These are phyloP conservation scores for Synaphobranchus kaupii DNA, from an alignment of 2,797 vertebrate species.

Conservation along the genomic window DNA sequence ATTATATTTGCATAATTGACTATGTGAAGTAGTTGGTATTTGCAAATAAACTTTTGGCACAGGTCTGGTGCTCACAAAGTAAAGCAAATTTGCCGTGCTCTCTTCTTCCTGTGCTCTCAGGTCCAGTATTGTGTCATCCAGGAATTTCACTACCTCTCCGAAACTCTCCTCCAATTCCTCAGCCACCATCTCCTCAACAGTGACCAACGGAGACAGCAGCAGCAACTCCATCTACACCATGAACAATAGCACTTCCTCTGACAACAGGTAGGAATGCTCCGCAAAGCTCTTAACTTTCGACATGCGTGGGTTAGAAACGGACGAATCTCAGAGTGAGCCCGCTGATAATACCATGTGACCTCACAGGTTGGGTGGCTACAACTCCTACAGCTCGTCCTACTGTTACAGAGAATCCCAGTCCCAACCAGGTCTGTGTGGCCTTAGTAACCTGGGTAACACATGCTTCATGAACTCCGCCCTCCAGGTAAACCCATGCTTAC, in stretches of 20 bases:
- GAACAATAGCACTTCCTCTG: slow-evolving; percentile 84
- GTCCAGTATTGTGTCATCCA: slow-evolving; percentile 87
- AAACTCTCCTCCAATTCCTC: slow-evolving; percentile 89
- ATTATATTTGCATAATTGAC: too few relatives aligned
- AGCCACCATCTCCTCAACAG: slow-evolving; percentile 84
- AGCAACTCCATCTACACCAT: slow-evolving; percentile 84
- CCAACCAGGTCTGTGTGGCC: slow-evolving; percentile 93
- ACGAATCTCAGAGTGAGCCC: background rate
- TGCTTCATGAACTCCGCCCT: slow-evolving; percentile 99
- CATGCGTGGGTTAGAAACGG: background rate
- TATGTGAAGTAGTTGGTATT: too few relatives aligned
- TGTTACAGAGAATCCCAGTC: slow-evolving; percentile 87
- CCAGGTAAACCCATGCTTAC: slow-evolving; percentile 74
- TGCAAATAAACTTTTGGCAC: too few relatives aligned
- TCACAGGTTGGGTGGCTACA: slow-evolving; percentile 83
- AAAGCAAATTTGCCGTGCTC: background rate
- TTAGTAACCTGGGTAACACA: slow-evolving; percentile 96
- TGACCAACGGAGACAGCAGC: slow-evolving; percentile 91
- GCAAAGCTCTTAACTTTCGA: background rate
- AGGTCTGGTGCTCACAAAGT: background rate
- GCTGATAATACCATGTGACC: background rate
- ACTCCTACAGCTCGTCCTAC: slow-evolving; percentile 86
- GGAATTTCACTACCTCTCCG: slow-evolving; percentile 93
- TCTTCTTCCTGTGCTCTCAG: slow-evolving; percentile 61
- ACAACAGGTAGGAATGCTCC: slow-evolving; percentile 71